Percentiles rank a stretch among this genome's conserved stretches.
These are phyloP conservation scores for Ara ararauna DNA, from an alignment of 2,797 vertebrate species.

Conservation along the genomic window DNA sequence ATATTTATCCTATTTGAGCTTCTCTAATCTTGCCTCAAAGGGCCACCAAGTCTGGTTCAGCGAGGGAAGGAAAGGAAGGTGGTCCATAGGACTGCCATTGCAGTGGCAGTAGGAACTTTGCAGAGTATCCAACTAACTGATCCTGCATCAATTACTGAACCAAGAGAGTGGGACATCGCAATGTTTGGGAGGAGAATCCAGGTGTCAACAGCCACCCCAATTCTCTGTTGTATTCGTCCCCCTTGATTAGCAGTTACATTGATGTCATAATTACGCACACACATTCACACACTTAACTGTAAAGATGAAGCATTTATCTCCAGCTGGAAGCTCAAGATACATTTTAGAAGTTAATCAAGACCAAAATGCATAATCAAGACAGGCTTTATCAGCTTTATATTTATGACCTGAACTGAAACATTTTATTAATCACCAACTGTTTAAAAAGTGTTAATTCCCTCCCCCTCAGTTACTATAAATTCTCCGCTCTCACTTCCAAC, in stretches of 20 bases:
- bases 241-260: not conserved
- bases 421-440: constrained; percentile 50
- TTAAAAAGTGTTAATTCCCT: constrained; percentile 20
- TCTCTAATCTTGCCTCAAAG: not conserved
- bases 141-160: not conserved
- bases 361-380: constrained; percentile 21
- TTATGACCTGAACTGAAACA: constrained; percentile 27
- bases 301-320: not conserved
- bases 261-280: not conserved
- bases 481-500: constrained; percentile 1
- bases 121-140: not conserved
- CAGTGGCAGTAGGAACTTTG: not conserved
- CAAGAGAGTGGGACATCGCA: not conserved
- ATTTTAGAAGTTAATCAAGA: constrained; percentile 22
- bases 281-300: not conserved
- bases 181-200: accelerated
- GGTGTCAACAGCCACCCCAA: not conserved
- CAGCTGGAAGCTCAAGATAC: constrained; percentile 3
- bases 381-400: constrained; percentile 12
- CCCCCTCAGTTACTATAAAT: constrained; percentile 46
- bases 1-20: not conserved
- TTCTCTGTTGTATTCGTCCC: not conserved
- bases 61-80: not conserved
- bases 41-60: not conserved
- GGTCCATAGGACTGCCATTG: not conserved